Base-by-base conservation (phyloP, 2,888 invertebrate genomes). In the Zonitis immaculata region DNA sequence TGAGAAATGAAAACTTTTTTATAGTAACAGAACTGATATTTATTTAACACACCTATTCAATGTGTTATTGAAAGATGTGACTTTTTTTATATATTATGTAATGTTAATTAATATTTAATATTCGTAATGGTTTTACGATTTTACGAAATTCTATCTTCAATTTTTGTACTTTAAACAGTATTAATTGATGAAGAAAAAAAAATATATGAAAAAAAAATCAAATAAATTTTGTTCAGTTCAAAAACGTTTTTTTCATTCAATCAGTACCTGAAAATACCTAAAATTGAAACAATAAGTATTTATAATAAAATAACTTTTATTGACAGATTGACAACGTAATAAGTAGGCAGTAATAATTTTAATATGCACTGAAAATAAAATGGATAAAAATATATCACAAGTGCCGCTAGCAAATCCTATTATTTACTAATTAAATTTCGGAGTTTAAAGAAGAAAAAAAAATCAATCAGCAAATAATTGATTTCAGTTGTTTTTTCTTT, bases 161-260 rank as follows among this genome's bases (percentile, higher is more conserved):
- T 72, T 73, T 74, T 74, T 74, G 72, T 73, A 73, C 73, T 72
- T 71, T 71, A 71, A 73, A 68, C 74, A 74, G 73, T 74, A 74
- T 74, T 73, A 68, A 66, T 66, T 66, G 65, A 67, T 66, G 67
- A 69, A n/a, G 65, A 68, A 70, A 68, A 70, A 64, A 66, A 62
- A 67, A 35, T 16, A 22, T 22, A 22, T 22, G 6, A 67, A 69
- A 71, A 69, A 71, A 64, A 67, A 62, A 69, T 66, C 64, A 68
- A 72, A 71, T 71, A 72, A 71, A 71, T 68, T 68, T 69, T 70
- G 69, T 73, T 74, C 72, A 66, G 66, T 67, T 68, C 65, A 52
- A 39, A 39, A 8, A 44, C 12, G 35, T 22, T 46, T 45, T 55
- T 55, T 55, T 55, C 51, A 45, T 55, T 48, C 45, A 25, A n/a